Conservation (phyloP, 2,113 vertebrate species). For the human region DNA sequence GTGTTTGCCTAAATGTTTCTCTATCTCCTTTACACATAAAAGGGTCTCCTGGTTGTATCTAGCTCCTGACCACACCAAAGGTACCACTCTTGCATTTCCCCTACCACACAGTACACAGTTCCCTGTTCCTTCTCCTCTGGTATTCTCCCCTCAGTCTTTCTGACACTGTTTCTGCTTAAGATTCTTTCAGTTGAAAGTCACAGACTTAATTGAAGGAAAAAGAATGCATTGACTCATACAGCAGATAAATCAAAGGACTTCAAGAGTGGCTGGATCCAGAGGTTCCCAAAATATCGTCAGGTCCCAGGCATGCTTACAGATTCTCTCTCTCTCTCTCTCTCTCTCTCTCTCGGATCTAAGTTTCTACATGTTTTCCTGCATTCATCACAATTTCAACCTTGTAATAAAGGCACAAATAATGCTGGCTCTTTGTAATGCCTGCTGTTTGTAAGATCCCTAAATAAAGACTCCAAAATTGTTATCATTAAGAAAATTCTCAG, state of each 20-base stretch:
- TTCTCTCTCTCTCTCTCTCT: background rate
- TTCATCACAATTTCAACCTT: background rate
- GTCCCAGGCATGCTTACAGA: background rate
- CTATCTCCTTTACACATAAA: background rate
- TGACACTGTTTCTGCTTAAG: background rate
- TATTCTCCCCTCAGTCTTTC: background rate
- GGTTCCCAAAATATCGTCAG: background rate
- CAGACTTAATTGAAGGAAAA: background rate
- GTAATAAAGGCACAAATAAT: background rate
- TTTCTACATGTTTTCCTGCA: background rate
- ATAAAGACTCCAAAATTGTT: background rate
- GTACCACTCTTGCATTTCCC: background rate
- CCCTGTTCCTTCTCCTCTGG: background rate
- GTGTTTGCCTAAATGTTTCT: background rate
- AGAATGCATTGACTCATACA: background rate
- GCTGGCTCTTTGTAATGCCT: background rate
- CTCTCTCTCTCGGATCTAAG: background rate
- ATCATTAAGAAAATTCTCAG: background rate
- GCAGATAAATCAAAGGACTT: background rate
- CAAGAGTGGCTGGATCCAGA: background rate
- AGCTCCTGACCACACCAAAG: background rate
- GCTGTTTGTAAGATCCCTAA: background rate
- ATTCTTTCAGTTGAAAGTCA: background rate
- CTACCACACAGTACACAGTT: rapidly evolving
- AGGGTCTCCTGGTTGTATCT: background rate